Evolutionary conservation across 2,113 vertebrate genomes (phyloP).

Genomic region (Ploceus nigricollis): DNA sequence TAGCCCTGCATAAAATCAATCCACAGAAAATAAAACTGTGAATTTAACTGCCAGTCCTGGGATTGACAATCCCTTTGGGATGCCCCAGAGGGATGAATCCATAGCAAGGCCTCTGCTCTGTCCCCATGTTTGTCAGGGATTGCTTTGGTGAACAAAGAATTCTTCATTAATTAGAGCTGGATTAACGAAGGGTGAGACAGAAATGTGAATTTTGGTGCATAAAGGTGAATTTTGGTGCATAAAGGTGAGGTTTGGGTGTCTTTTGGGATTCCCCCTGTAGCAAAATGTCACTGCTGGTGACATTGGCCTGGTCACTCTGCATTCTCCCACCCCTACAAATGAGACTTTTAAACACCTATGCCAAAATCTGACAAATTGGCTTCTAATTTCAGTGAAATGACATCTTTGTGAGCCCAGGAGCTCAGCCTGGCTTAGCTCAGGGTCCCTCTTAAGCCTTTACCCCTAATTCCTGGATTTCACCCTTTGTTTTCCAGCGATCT

Average conservation of each 20-base stretch:
- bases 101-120: neutral
- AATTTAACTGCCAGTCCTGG: neutral
- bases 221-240: neutral
- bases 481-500: neutral
- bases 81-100: neutral
- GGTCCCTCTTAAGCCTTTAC: neutral
- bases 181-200: neutral
- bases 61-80: neutral
- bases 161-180: neutral
- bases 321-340: neutral
- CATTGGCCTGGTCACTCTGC: accelerated
- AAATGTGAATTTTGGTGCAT: neutral
- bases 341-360: neutral
- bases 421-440: neutral
- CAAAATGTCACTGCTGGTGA: neutral
- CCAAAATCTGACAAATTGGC: neutral
- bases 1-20: neutral
- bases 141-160: neutral
- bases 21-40: neutral
- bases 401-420: neutral
- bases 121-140: neutral
- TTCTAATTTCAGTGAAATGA: neutral
- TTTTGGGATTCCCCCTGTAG: neutral
- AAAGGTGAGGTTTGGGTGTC: neutral
- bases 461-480: neutral